These are phyloP conservation scores for Cherax quadricarinatus DNA, from an alignment of 1,140 invertebrate genomes.

Conservation along the genomic window DNA sequence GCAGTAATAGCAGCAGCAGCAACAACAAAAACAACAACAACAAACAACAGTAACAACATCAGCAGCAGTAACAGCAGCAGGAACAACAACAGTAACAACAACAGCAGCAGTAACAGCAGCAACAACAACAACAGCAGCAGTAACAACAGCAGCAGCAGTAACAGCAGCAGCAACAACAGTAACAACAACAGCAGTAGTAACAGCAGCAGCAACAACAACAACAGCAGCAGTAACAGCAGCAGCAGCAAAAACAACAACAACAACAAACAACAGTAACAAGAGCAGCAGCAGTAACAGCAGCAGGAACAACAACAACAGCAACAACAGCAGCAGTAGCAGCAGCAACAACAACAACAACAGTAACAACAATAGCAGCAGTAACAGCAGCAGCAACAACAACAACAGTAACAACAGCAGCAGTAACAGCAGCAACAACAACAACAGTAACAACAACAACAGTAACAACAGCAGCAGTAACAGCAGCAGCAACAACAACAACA, in stretches of 20 bases:
- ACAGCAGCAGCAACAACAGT: too few species aligned
- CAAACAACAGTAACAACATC: slow-evolving; percentile 8
- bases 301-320: neutral
- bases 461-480: neutral
- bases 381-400: too few species aligned
- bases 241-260: too few species aligned
- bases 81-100: neutral
- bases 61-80: neutral
- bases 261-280: neutral
- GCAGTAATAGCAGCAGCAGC: neutral
- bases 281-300: neutral
- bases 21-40: neutral
- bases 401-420: too few species aligned
- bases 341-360: too few species aligned
- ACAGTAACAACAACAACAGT: neutral
- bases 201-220: too few species aligned
- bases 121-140: too few species aligned
- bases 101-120: slow-evolving; percentile 12
- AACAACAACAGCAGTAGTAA: too few species aligned
- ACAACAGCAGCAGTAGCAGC: too few species aligned
- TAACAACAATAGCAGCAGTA: neutral
- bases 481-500: neutral
- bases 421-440: neutral
- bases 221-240: neutral
- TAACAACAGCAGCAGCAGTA: too few species aligned